Evolutionary conservation across 2,113 vertebrate genomes (phyloP).

Genomic region (Plestiodon gilberti): DNA sequence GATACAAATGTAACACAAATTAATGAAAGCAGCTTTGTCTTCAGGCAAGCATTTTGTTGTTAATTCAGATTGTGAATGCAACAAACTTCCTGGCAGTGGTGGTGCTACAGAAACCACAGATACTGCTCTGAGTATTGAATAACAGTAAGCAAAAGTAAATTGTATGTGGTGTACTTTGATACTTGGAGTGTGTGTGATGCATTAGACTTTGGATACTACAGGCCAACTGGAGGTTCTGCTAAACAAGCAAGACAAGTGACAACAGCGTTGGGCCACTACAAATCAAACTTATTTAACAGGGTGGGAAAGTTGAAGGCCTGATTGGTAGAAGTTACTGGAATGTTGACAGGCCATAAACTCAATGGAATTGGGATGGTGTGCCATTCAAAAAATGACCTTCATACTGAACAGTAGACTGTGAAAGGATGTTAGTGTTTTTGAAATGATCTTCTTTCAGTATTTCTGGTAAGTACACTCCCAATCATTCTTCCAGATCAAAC

Average conservation of each 20-base stretch:
- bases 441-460: conserved; percentile 10
- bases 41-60: not conserved
- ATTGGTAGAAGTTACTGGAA: conserved; percentile 40
- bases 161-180: not conserved
- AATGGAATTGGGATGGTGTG: conserved; percentile 14
- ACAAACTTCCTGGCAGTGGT: not conserved
- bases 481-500: not conserved
- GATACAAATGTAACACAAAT: not conserved
- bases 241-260: not conserved
- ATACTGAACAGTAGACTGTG: conserved; percentile 4
- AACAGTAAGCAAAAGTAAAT: conserved; percentile 15
- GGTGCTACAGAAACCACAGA: not conserved
- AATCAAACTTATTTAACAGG: not conserved
- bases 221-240: not conserved
- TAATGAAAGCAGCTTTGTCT: conserved; percentile 11
- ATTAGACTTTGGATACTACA: not conserved
- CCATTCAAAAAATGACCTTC: not conserved
- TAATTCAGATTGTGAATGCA: conserved; percentile 11
- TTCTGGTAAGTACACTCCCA: not conserved
- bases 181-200: not conserved
- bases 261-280: not conserved
- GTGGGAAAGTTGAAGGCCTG: not conserved
- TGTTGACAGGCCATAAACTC: conserved; percentile 21
- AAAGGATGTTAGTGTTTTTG: not conserved
- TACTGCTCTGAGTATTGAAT: not conserved